Conservation (phyloP, 2,797 vertebrate species). For the Gymnothorax javanicus region DNA sequence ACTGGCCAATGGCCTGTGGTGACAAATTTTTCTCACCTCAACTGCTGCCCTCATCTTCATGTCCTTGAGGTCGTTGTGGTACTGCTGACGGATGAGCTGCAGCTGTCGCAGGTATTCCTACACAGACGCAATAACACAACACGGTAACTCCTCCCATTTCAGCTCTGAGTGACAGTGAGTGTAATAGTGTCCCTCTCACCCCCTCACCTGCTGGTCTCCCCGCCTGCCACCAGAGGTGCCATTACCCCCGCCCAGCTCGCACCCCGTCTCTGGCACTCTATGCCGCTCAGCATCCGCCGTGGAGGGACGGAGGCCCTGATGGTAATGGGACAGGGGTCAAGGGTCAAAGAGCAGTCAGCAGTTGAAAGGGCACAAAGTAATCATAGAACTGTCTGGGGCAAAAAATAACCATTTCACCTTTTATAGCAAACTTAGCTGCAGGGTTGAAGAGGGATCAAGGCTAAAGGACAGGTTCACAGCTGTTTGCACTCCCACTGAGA, state of each 20-base stretch:
- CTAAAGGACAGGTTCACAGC: background rate
- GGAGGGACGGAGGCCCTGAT: constrained; percentile 83
- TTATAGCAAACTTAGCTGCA: background rate
- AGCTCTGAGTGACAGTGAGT: background rate
- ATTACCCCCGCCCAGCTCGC: constrained; percentile 44
- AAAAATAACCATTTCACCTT: too few species aligned
- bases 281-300: constrained; percentile 70
- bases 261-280: constrained; percentile 45
- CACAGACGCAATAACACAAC: background rate
- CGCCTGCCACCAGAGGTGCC: constrained; percentile 55
- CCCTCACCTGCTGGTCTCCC: constrained; percentile 61
- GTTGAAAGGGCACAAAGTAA: background rate
- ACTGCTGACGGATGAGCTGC: constrained; percentile 82
- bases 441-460: background rate
- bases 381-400: background rate
- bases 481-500: background rate
- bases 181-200: background rate
- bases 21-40: constrained; percentile 52
- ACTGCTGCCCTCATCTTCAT: constrained; percentile 71
- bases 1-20: background rate
- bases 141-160: background rate
- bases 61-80: constrained; percentile 76
- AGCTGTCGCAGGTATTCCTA: constrained; percentile 86
- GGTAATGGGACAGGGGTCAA: constrained; percentile 10
- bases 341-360: background rate